phyloP scores from a whole-genome alignment of 1,140 invertebrate species.

The Aphelinus atriplicis region DNA sequence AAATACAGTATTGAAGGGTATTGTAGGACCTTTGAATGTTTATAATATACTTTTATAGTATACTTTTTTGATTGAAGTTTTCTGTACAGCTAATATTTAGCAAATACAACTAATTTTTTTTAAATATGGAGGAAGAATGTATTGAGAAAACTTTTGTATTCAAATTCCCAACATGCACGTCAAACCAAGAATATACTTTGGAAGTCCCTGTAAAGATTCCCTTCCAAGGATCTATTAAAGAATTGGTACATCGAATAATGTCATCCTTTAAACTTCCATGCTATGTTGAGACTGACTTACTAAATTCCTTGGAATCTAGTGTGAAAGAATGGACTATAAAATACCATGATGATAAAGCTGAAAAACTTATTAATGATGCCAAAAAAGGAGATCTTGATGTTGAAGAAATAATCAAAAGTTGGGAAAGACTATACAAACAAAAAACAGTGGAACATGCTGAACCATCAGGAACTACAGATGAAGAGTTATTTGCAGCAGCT shows the following conservation, averaged over 20 bases:
- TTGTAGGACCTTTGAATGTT: no score
- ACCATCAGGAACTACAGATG: constrained; percentile 76
- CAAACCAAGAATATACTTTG: constrained; percentile 68
- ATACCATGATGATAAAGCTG: constrained; percentile 69
- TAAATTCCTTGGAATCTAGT: constrained; percentile 64
- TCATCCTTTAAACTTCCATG: constrained; percentile 77
- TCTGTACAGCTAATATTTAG: no score
- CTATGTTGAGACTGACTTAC: constrained; percentile 71
- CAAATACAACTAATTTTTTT: neutral
- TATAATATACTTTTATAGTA: no score
- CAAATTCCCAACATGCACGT: constrained; percentile 71
- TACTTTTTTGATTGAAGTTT: no score
- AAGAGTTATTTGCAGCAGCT: constrained; percentile 81
- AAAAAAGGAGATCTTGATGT: constrained; percentile 69
- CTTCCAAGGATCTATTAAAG: constrained; percentile 68
- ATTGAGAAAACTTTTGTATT: constrained; percentile 68
- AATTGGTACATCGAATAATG: constrained; percentile 75
- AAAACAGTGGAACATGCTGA: constrained; percentile 75
- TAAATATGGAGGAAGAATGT: constrained; percentile 58
- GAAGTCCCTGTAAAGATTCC: constrained; percentile 74
- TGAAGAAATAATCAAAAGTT: constrained; percentile 75
- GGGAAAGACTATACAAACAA: constrained; percentile 76
- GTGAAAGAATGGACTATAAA: constrained; percentile 66
- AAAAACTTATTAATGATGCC: constrained; percentile 65
- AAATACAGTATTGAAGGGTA: no score